Conservation (phyloP, 2,797 vertebrate genomes). For the Vultur gryphus region DNA sequence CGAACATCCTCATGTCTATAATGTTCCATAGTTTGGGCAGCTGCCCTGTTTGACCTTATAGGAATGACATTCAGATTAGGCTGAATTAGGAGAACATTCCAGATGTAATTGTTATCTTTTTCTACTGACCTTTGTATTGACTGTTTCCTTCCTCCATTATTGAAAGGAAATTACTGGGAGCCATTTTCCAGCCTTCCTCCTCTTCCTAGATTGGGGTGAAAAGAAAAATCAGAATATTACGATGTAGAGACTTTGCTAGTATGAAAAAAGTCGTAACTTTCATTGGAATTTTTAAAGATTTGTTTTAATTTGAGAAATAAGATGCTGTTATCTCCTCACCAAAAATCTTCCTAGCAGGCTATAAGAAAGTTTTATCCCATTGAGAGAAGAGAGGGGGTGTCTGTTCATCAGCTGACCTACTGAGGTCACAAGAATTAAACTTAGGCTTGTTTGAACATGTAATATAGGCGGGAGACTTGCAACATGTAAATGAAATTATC, state of each 20-base stretch:
- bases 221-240: background rate
- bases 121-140: slow-evolving; percentile 78
- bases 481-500: background rate
- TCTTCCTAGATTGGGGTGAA: slow-evolving; percentile 63
- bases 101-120: background rate
- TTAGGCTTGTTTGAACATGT: background rate
- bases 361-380: background rate
- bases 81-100: background rate
- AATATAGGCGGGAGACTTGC: background rate
- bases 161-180: slow-evolving; percentile 79
- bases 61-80: background rate
- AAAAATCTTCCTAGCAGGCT: background rate
- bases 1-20: background rate
- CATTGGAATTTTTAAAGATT: background rate
- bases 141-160: slow-evolving; percentile 74
- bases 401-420: background rate
- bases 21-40: background rate
- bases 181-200: slow-evolving; percentile 80
- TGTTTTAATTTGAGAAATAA: background rate
- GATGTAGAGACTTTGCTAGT: background rate
- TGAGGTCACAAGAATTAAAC: background rate
- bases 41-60: background rate
- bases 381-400: background rate
- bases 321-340: background rate
- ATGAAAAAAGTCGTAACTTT: background rate